phyloP scores from a whole-genome alignment of 2,888 invertebrate species.

The Nesidiocoris tenuis region DNA sequence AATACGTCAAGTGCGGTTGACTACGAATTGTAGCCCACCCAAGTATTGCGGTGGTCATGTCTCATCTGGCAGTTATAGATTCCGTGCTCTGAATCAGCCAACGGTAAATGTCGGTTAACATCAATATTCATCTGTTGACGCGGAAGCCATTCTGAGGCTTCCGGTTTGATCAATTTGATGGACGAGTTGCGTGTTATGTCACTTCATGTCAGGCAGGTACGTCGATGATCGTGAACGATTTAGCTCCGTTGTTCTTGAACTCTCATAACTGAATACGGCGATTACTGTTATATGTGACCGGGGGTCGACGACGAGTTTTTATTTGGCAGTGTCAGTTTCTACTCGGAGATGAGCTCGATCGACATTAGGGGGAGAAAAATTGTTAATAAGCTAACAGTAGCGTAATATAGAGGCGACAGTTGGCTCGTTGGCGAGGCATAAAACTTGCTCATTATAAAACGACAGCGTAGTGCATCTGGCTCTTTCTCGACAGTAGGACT shows the following conservation, averaged over 20 bases:
- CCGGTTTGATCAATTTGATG: neutral
- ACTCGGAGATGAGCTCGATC: neutral
- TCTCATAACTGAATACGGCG: too few relatives aligned
- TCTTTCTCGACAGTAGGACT: neutral
- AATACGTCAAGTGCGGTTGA: too few relatives aligned
- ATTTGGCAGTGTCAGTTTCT: neutral
- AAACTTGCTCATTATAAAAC: constrained; percentile 8
- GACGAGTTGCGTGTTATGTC: neutral
- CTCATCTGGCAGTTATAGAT: too few relatives aligned
- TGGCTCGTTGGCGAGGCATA: constrained; percentile 12
- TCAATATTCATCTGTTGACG: neutral
- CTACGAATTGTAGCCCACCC: too few relatives aligned
- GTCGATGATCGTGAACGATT: neutral
- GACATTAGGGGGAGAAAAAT: neutral
- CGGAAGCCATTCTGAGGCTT: neutral
- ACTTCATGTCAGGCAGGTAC: neutral
- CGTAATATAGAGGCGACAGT: constrained; percentile 14
- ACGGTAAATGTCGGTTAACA: neutral
- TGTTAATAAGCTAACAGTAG: constrained; percentile 1
- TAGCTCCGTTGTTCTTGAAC: too few relatives aligned
- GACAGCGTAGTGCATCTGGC: neutral
- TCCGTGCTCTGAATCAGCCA: neutral
- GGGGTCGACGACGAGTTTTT: neutral
- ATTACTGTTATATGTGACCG: too few relatives aligned
- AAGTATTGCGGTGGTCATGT: too few relatives aligned